Percentiles rank a stretch among this genome's conserved stretches.
phyloP scores from a whole-genome alignment of 2,113 vertebrate genomes.

The Cepphus grylle region DNA sequence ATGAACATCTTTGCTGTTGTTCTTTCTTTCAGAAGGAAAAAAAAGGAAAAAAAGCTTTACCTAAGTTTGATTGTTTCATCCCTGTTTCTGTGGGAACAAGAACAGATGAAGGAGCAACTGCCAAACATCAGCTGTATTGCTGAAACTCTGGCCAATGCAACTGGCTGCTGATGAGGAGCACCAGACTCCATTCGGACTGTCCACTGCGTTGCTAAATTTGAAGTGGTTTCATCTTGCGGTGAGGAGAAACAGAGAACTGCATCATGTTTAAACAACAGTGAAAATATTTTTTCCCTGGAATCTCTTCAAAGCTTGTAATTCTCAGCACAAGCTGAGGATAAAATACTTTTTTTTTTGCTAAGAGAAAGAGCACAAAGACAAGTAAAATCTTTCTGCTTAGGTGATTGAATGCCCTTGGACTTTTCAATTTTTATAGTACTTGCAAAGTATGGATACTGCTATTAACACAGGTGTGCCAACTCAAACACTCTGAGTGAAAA shows the following conservation, averaged over 20 bases:
- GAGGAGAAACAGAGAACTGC: background rate
- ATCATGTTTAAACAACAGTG: background rate
- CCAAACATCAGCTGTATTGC: background rate
- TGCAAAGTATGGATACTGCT: background rate
- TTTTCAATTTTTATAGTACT: background rate
- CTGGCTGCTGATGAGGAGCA: background rate
- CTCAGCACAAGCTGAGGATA: background rate
- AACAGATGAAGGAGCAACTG: background rate
- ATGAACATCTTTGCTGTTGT: background rate
- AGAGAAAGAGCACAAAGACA: background rate
- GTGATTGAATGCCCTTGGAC: background rate
- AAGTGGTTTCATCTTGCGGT: background rate
- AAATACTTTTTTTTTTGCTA: background rate
- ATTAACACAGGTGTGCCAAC: background rate
- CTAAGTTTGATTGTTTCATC: background rate
- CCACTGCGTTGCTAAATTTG: background rate
- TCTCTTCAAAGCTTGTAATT: background rate
- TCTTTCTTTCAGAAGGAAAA: background rate
- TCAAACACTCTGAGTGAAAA: background rate
- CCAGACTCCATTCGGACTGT: background rate
- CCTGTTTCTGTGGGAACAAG: slow-evolving; percentile 41
- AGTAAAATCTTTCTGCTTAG: background rate
- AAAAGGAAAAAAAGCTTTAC: background rate
- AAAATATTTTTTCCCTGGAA: background rate
- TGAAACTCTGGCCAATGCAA: background rate